Conservation (phyloP, 2,113 vertebrate species). For the Rissa tridactyla region DNA sequence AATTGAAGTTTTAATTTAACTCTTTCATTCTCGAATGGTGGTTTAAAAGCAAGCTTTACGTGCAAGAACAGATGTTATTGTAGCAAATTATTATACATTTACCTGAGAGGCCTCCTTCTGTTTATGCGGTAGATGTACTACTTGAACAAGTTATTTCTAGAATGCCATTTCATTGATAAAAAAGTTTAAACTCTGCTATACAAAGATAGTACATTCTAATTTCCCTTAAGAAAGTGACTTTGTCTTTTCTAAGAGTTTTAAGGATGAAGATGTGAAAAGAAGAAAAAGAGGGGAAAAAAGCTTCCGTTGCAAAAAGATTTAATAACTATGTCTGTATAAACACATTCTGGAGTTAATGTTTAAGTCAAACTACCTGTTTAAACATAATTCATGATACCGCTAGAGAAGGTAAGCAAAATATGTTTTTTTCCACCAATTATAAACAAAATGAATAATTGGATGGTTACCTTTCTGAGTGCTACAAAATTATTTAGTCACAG, state of each 20-base stretch:
- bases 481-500: neutral
- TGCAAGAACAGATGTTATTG: neutral
- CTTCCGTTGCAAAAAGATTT: neutral
- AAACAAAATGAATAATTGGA: neutral
- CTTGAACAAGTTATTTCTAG: neutral
- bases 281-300: neutral
- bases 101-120: neutral
- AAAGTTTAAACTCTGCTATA: neutral
- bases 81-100: neutral
- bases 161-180: neutral
- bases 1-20: neutral
- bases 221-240: neutral
- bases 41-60: neutral
- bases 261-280: neutral
- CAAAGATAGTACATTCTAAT: neutral
- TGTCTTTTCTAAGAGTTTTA: neutral
- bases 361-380: neutral
- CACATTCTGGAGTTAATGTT: neutral
- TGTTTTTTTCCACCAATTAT: neutral
- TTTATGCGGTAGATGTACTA: neutral
- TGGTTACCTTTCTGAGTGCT: neutral
- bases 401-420: neutral
- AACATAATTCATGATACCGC: neutral
- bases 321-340: neutral
- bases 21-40: neutral